Evolutionary conservation across 2,113 vertebrate genomes (phyloP).

Genomic region (Corydoras sp.): DNA sequence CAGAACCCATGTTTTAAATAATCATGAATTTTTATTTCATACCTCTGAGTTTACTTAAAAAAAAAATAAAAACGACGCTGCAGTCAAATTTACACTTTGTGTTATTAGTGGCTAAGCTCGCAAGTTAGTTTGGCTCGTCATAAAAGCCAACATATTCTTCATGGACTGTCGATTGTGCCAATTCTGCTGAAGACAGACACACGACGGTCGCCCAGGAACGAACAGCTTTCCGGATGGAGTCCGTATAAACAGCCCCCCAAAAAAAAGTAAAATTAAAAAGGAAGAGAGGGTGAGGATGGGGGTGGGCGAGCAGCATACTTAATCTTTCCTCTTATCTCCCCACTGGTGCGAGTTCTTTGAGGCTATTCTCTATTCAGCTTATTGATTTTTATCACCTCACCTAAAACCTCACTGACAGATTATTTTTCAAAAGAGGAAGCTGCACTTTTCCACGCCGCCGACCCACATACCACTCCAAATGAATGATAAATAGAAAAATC

Average conservation of each 20-base stretch:
- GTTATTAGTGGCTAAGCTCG: too few species aligned
- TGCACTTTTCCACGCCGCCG: conserved; percentile 49
- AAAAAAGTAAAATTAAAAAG: conserved; percentile 44
- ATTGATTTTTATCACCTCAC: conserved; percentile 73
- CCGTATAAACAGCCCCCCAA: background rate
- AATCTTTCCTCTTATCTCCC: conserved; percentile 75
- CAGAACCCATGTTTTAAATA: too few species aligned
- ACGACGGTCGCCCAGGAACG: background rate
- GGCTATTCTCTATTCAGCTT: conserved; percentile 74
- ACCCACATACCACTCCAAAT: conserved; percentile 48
- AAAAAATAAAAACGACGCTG: too few species aligned
- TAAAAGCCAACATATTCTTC: too few species aligned
- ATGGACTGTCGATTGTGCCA: too few species aligned
- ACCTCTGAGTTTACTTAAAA: too few species aligned
- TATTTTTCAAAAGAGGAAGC: conserved; percentile 67
- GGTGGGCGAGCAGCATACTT: conserved; percentile 55
- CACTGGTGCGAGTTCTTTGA: conserved; percentile 71
- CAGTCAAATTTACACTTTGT: too few species aligned
- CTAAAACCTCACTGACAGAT: conserved; percentile 64
- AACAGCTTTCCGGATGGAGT: background rate
- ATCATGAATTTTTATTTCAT: too few species aligned
- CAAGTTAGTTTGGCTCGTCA: too few species aligned
- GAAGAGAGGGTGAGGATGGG: conserved; percentile 42
- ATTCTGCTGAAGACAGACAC: background rate
- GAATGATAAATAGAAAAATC: conserved; percentile 44